Evolutionary conservation across 92 coral and sea anemone species (phyloP).

Genomic region (Montipora capitata): DNA sequence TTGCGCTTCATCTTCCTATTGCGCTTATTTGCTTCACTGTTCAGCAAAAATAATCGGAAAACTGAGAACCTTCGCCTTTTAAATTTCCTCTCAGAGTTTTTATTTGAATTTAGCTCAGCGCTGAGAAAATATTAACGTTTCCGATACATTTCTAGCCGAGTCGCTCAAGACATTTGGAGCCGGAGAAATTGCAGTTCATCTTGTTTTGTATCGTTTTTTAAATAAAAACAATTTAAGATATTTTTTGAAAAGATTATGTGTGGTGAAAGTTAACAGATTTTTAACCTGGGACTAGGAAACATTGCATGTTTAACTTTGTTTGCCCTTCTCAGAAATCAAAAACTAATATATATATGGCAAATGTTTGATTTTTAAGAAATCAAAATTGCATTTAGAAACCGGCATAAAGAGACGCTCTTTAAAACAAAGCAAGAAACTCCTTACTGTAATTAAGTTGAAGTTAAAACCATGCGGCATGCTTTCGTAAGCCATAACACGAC

Average conservation of each 20-base stretch:
- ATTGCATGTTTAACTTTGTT: constrained; percentile 26
- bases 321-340: constrained; percentile 29
- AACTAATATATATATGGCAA: constrained; percentile 28
- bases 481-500: too few relatives aligned
- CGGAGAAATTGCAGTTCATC: neutral
- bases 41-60: neutral
- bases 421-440: too few relatives aligned
- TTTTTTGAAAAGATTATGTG: neutral
- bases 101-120: neutral
- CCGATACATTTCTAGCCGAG: neutral
- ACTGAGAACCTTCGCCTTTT: neutral
- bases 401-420: neutral
- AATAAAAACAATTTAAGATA: neutral
- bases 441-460: constrained; percentile 23
- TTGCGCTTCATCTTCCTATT: too few relatives aligned
- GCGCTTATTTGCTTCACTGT: neutral
- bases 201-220: neutral
- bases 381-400: constrained; percentile 47
- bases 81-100: neutral
- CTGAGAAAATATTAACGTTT: too few relatives aligned
- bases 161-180: neutral
- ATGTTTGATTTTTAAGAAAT: constrained; percentile 24
- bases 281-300: neutral
- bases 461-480: neutral
- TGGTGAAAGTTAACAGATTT: neutral